Evolutionary conservation across 2,888 invertebrate genomes (phyloP), one percentile per base, ranked within the genome.

Genomic region (Orthonevra nobilis): DNA sequence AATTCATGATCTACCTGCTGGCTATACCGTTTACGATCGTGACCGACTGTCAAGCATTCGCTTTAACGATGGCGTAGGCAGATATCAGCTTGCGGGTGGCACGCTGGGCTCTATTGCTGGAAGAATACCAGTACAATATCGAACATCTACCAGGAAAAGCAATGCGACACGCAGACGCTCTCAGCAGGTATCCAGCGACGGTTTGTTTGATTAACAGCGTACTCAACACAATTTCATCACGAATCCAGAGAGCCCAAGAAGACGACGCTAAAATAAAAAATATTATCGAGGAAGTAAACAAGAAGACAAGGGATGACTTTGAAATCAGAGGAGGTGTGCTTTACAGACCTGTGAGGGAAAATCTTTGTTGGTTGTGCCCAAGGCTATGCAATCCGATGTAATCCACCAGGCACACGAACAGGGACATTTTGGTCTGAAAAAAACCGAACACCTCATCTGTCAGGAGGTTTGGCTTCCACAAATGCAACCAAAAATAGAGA

Each of bases 331-430:
- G 34, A 34, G 34, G 34, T 12, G 40, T 79, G 5, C 14, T 66
- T 2, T 60, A 60, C 32, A 48, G 66, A 28, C 10, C n/a, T n/a
- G 9, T 17, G 15, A 36, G 20, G 68, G 44, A 1, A 34, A 54
- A 19, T 10, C 44, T 0, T 6, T 83, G 3, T 66, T 86, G 4
- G 84, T 85, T 0, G 82, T 87, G 10, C 87, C 87, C 0, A 84
- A 81, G 23, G 17, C 14, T 2, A 84, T 89, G 84, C 54, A 12
- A 10, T n/a, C 7, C 12, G 83, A 87, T 48, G 82, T 88, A 2
- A 87, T 88, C 5, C 81, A 81, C 46, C 83, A 52, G 23, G 81
- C 81, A 1, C 87, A 87, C 79, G 85, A 85, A 34, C 77, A 77
- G 10, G 86, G 86, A 28, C 87, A 88, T 82, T 87, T 86, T 81